These are phyloP conservation scores for Carassius carassius DNA, from an alignment of 2,113 vertebrate species.

Conservation along the genomic window DNA sequence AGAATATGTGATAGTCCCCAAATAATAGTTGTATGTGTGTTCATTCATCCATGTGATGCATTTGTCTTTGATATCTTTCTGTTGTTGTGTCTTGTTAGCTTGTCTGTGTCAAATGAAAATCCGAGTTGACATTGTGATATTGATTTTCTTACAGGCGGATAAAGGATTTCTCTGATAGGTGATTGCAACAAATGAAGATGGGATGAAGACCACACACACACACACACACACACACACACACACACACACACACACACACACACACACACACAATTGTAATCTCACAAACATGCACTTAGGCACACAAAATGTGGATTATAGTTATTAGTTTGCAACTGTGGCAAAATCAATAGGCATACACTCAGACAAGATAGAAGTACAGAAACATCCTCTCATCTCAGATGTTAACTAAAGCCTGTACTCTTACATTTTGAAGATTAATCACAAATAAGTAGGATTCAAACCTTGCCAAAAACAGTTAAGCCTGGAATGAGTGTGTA, in stretches of 20 bases:
- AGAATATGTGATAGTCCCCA: neutral
- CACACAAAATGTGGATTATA: slow-evolving; percentile 48
- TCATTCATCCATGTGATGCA: neutral
- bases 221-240: neutral
- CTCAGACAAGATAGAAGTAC: slow-evolving; percentile 20
- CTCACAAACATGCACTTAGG: neutral
- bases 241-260: too few species aligned
- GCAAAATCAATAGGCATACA: slow-evolving; percentile 51
- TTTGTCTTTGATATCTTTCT: slow-evolving; percentile 27
- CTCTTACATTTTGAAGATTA: slow-evolving; percentile 1
- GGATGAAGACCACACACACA: slow-evolving; percentile 14
- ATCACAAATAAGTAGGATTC: neutral
- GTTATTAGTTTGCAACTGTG: slow-evolving; percentile 44
- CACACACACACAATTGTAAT: too few species aligned
- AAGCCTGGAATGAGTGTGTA: neutral
- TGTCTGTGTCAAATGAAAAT: slow-evolving; percentile 49
- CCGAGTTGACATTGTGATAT: slow-evolving; percentile 49
- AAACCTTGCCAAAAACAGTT: neutral
- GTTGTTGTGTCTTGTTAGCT: slow-evolving; percentile 45
- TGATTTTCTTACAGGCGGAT: slow-evolving; percentile 56
- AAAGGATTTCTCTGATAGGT: slow-evolving; percentile 49
- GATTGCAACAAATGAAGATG: slow-evolving; percentile 39
- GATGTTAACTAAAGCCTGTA: slow-evolving; percentile 20
- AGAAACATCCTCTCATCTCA: slow-evolving; percentile 27
- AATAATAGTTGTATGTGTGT: neutral